Conservation (phyloP, 2,888 invertebrate genomes). For the Axea sp. region DNA sequence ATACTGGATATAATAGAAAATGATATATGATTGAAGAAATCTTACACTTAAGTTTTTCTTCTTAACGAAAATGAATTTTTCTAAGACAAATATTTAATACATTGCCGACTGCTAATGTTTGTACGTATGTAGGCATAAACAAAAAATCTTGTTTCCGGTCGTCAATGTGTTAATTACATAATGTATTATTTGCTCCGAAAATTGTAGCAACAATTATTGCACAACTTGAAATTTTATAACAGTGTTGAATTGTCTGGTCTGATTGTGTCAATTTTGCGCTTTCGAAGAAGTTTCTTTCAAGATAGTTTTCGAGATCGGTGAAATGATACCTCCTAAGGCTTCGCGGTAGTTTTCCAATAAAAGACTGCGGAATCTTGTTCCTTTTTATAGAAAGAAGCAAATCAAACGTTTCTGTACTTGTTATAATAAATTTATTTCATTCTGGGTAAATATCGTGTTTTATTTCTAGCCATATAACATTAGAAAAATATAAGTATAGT, state of each 20-base stretch:
- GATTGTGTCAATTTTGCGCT: constrained; percentile 1
- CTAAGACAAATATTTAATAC: too few relatives aligned
- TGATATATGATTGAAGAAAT: too few relatives aligned
- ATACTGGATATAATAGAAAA: too few relatives aligned
- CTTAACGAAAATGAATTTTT: too few relatives aligned
- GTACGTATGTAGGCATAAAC: too few relatives aligned
- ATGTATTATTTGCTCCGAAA: constrained; percentile 11
- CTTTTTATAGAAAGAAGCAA: too few relatives aligned
- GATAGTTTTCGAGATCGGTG: constrained; percentile 11
- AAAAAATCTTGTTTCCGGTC: too few relatives aligned
- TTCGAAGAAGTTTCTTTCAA: constrained; percentile 8
- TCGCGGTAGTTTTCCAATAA: constrained; percentile 12
- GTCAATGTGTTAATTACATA: too few relatives aligned
- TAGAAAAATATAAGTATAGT: too few relatives aligned
- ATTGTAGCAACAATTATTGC: constrained; percentile 1
- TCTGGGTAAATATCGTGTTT: background rate
- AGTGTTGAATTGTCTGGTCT: constrained; percentile 19
- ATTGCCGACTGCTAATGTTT: too few relatives aligned
- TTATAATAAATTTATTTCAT: constrained; percentile 12
- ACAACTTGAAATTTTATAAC: background rate
- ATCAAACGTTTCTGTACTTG: background rate
- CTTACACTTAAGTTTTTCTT: too few relatives aligned
- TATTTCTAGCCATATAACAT: too few relatives aligned
- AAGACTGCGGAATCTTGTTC: constrained; percentile 31
- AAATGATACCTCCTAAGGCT: background rate